Evolutionary conservation across 2,888 invertebrate species (phyloP).

Genomic region (Syrista parreyssii): DNA sequence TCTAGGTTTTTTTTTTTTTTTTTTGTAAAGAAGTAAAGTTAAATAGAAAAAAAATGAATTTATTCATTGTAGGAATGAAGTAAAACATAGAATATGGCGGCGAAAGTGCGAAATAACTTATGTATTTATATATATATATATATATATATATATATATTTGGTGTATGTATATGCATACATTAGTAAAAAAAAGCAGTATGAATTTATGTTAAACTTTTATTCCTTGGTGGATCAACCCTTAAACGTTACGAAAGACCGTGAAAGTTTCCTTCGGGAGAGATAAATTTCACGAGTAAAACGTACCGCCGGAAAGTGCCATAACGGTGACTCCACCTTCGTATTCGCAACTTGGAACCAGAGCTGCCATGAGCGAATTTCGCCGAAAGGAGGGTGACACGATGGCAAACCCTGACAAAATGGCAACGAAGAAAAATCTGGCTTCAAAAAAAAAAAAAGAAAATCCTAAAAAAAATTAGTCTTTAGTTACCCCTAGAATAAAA

Average conservation of each 20-base stretch:
- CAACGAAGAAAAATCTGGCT: not conserved
- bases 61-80: not conserved
- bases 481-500: not conserved
- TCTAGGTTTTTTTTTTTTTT: not conserved
- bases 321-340: not conserved
- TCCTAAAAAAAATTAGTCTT: not conserved
- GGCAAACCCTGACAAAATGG: not conserved
- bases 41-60: not conserved
- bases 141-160: too few relatives aligned
- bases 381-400: not conserved
- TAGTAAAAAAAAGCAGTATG: not conserved
- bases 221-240: not conserved
- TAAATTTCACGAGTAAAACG: not conserved
- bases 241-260: not conserved
- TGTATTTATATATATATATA: too few relatives aligned
- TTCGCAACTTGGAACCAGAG: not conserved
- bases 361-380: not conserved
- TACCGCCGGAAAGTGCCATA: not conserved
- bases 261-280: not conserved
- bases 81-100: not conserved
- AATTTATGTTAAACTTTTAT: not conserved
- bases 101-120: not conserved
- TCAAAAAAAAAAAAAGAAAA: not conserved
- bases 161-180: not conserved
- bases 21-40: not conserved